Conservation (phyloP, 2,888 invertebrate species). For the Uropetala carovei region DNA sequence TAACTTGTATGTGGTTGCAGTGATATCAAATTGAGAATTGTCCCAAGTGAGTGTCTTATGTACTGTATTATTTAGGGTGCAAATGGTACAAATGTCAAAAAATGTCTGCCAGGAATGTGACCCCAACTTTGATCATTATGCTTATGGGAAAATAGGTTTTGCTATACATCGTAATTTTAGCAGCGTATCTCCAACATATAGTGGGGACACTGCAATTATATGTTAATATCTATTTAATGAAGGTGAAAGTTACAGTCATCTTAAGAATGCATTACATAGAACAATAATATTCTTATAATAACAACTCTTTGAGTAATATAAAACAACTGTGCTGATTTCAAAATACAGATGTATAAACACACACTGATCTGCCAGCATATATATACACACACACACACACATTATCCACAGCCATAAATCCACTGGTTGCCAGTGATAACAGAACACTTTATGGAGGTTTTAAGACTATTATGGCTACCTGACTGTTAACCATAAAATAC, state of each 20-base stretch:
- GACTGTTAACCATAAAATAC: background rate
- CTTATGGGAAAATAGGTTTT: too few relatives aligned
- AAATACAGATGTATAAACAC: constrained; percentile 50
- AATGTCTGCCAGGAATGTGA: too few relatives aligned
- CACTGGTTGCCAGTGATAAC: constrained; percentile 43
- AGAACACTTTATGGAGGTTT: constrained; percentile 52
- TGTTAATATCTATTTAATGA: too few relatives aligned
- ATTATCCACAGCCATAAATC: constrained; percentile 52
- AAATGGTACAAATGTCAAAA: too few relatives aligned
- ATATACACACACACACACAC: background rate
- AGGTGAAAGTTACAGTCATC: background rate
- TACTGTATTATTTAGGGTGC: too few relatives aligned
- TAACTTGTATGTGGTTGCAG: too few relatives aligned
- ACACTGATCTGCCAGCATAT: constrained; percentile 18
- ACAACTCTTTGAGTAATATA: background rate
- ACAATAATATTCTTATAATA: background rate
- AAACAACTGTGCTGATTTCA: constrained; percentile 34
- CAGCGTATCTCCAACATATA: too few relatives aligned
- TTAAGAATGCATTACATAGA: constrained; percentile 6
- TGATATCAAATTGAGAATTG: too few relatives aligned
- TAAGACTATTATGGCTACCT: constrained; percentile 30
- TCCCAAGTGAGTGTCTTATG: too few relatives aligned
- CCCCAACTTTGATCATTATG: too few relatives aligned
- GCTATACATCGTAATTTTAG: too few relatives aligned
- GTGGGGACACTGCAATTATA: too few relatives aligned